Percentiles rank a stretch among this genome's conserved stretches.
phyloP scores from a whole-genome alignment of 2,888 invertebrate species.

The Baronia brevicornis region DNA sequence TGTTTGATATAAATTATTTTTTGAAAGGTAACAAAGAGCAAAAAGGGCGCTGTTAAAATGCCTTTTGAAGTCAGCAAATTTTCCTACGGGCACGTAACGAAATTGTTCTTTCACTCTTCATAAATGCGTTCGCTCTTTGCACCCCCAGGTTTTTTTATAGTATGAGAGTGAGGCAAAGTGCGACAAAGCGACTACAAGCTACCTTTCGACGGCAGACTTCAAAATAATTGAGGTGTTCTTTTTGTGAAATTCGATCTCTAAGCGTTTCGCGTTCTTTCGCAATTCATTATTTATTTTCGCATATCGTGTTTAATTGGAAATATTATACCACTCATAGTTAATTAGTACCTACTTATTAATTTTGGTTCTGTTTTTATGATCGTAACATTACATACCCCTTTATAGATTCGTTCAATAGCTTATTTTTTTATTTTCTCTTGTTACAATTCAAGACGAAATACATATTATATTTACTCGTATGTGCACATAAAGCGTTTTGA shows the following conservation, averaged over 20 bases:
- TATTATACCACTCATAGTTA: too few relatives aligned
- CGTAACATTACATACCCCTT: too few relatives aligned
- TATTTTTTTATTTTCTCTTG: too few relatives aligned
- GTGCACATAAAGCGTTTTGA: too few relatives aligned
- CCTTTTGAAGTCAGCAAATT: constrained; percentile 67
- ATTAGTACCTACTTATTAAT: too few relatives aligned
- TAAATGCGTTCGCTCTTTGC: constrained; percentile 58
- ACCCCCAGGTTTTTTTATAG: constrained; percentile 42
- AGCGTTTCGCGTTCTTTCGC: constrained; percentile 6
- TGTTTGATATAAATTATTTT: constrained; percentile 47
- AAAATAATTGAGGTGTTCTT: constrained; percentile 30
- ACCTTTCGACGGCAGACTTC: constrained; percentile 35
- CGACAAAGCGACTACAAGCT: constrained; percentile 47
- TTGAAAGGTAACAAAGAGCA: constrained; percentile 56
- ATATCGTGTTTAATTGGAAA: constrained; percentile 8
- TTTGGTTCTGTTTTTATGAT: too few relatives aligned
- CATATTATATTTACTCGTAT: too few relatives aligned
- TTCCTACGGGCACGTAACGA: constrained; percentile 64
- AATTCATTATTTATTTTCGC: constrained; percentile 3
- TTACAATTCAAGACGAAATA: too few relatives aligned
- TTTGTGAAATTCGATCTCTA: constrained; percentile 18
- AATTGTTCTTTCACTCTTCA: constrained; percentile 68
- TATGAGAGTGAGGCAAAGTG: constrained; percentile 48
- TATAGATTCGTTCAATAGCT: too few relatives aligned
- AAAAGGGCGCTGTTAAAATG: constrained; percentile 58